These are phyloP conservation scores for Dryas iulia DNA, from an alignment of 1,140 invertebrate species.

Conservation along the genomic window DNA sequence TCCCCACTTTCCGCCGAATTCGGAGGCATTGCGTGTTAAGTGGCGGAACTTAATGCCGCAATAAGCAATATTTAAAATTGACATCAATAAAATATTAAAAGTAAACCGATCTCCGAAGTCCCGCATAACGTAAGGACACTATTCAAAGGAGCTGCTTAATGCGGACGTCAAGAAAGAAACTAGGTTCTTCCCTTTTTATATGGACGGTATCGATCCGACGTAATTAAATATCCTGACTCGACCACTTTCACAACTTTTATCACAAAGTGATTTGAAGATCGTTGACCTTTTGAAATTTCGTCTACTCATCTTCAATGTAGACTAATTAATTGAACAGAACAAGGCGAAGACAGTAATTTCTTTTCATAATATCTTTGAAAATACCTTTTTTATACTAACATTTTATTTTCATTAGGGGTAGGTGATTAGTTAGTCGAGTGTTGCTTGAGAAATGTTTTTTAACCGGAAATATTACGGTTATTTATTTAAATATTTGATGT, in stretches of 20 bases:
- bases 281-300: not conserved
- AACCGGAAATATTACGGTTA: too few species aligned
- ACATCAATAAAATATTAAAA: not conserved
- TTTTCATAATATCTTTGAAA: not conserved
- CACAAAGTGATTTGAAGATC: slow-evolving; percentile 1
- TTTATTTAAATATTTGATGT: too few species aligned
- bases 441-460: too few species aligned
- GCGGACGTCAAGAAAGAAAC: not conserved
- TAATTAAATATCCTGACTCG: slow-evolving; percentile 3
- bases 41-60: too few species aligned
- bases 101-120: not conserved
- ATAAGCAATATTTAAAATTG: not conserved
- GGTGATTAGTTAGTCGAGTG: not conserved
- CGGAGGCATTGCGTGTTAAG: too few species aligned
- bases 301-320: not conserved
- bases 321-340: not conserved
- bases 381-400: not conserved
- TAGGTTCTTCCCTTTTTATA: not conserved
- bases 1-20: too few species aligned
- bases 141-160: not conserved
- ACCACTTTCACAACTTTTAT: not conserved
- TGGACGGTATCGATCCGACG: not conserved
- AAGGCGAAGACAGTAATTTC: not conserved
- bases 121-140: not conserved
- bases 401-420: not conserved